Conservation (phyloP, 2,888 invertebrate genomes). For the Theodoxus fluviatilis region DNA sequence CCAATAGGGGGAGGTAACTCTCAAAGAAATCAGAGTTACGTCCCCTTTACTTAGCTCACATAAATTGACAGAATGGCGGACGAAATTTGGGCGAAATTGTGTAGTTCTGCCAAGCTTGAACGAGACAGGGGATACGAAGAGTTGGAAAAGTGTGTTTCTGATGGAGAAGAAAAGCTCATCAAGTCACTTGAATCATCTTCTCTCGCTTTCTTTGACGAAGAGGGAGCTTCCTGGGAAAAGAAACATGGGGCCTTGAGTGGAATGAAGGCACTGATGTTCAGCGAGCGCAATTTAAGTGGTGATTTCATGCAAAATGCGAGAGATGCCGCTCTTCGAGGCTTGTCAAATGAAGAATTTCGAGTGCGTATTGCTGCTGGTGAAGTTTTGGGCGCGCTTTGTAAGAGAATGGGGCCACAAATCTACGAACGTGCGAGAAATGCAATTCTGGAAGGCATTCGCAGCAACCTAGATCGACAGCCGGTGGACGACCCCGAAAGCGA, state of each 20-base stretch:
- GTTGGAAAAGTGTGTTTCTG: slow-evolving; percentile 39
- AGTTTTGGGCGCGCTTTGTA: slow-evolving; percentile 66
- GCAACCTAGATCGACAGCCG: slow-evolving; percentile 65
- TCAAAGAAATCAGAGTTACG: no score
- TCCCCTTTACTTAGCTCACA: no score
- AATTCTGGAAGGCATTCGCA: slow-evolving; percentile 64
- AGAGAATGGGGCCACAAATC: slow-evolving; percentile 60
- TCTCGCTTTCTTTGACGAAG: slow-evolving; percentile 41
- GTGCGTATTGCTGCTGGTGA: slow-evolving; percentile 67
- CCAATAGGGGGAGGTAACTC: no score
- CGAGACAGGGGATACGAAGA: slow-evolving; percentile 59
- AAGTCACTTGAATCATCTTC: slow-evolving; percentile 44
- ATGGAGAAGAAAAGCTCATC: slow-evolving; percentile 38
- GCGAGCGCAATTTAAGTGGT: slow-evolving; percentile 31
- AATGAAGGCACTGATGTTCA: slow-evolving; percentile 59
- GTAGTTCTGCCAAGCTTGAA: slow-evolving; percentile 61
- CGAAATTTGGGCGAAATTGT: slow-evolving; percentile 42
- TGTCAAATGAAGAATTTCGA: slow-evolving; percentile 64
- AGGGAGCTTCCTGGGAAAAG: slow-evolving; percentile 63
- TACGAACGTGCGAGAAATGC: slow-evolving; percentile 59
- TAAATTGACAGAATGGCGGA: slow-evolving; percentile 50
- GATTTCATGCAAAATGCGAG: slow-evolving; percentile 44
- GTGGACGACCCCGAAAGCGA: slow-evolving; percentile 37
- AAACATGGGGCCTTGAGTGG: slow-evolving; percentile 66
- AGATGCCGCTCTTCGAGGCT: slow-evolving; percentile 53